A percentile compares a stretch with the other conserved stretches of the same genome.
Conservation (phyloP, 2,888 invertebrate genomes). For the Pandemis corylana region DNA sequence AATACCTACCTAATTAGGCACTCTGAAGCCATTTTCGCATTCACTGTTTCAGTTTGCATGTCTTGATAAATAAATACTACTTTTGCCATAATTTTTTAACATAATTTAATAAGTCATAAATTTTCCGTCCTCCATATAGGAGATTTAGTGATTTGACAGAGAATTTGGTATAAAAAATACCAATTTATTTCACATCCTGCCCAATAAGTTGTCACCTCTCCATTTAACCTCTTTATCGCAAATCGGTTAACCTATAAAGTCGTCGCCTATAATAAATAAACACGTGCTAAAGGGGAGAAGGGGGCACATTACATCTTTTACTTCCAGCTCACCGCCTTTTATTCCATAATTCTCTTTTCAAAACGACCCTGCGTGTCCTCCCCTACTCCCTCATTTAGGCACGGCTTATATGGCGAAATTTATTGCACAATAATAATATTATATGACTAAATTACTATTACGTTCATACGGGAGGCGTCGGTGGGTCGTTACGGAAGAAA, state of each 20-base stretch:
- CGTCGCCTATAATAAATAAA: constrained; percentile 31
- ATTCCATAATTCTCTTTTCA: constrained; percentile 62
- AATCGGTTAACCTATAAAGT: constrained; percentile 19
- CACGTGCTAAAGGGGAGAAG: constrained; percentile 44
- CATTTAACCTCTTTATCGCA: constrained; percentile 19
- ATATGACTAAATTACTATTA: constrained; percentile 5
- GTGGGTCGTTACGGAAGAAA: constrained; percentile 49
- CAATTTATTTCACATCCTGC: not conserved
- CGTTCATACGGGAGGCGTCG: constrained; percentile 42
- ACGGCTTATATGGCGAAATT: constrained; percentile 33
- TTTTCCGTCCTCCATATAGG: too few species aligned
- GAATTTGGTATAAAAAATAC: too few species aligned
- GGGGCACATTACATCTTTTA: constrained; percentile 59
- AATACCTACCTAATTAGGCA: too few species aligned
- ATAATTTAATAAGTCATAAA: too few species aligned
- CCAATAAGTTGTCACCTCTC: not conserved
- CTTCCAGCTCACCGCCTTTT: constrained; percentile 56
- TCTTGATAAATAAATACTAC: too few species aligned
- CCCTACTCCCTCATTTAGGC: constrained; percentile 61
- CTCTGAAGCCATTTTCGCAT: too few species aligned
- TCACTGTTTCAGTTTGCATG: too few species aligned
- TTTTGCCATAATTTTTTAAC: too few species aligned
- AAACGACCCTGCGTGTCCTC: constrained; percentile 56
- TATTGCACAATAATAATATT: constrained; percentile 18
- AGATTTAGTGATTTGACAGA: too few species aligned